Base-by-base conservation (phyloP, 2,888 invertebrate species). In the Congeria kusceri region DNA sequence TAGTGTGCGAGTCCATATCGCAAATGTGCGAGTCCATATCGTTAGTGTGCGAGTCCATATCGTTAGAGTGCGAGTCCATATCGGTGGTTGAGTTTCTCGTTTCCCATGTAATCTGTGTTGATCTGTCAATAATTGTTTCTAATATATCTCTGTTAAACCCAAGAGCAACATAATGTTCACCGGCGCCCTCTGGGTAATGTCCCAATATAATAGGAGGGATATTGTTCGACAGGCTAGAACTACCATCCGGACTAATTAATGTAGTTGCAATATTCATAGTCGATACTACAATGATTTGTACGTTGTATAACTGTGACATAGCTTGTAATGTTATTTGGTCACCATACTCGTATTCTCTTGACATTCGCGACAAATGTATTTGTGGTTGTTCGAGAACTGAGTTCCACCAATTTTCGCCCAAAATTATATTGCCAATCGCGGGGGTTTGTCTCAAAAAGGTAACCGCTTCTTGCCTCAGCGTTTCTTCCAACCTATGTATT, bases 101-200 rank as follows among this genome's bases (percentile, higher is more conserved):
- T 64, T 64, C 64, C 65, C 65, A 65, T 28, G 56, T 53, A n/a
- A 66, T 66, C 25, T 66, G 66, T 39, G 65, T 1, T 15, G 39
- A 57, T 18, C 27, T 23, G 1, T 57, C 13, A 25, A 66, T 66
- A 15, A 66, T 57, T 13, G 11, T 39, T 32, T 57, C 25, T 23
- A 66, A 9, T 0, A 25, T 57, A 27, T 58, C 46, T 46, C 28
- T 20, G 32, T 67, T 28, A 28, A 44, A 28, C 44, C 28, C 44
- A n/a, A 67, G 28, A 20, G 59, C 15, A 23, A 67, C 67, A 46
- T 67, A 67, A 67, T 67, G 67, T 56, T 67, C 59, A 18, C 67
- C 67, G 23, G 44, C 58, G 7, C 44, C 25, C 47, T 67, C 67
- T 0, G 67, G 67, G 11, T 67, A 67, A 67, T 67, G 59, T 44